These are phyloP conservation scores for Oedothorax gibbosus DNA, from an alignment of 1,140 invertebrate species.

Conservation along the genomic window DNA sequence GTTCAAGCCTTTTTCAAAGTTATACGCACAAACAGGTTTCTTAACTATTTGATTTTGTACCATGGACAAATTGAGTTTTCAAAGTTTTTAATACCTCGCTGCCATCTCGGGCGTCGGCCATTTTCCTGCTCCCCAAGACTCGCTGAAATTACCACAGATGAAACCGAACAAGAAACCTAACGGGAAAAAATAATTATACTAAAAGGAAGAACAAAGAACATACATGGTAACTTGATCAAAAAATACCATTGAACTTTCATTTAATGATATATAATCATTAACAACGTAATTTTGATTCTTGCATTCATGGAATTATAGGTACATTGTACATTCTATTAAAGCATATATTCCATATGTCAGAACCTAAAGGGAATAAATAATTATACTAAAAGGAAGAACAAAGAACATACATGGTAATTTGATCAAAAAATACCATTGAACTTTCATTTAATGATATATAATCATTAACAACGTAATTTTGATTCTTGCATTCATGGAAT, in stretches of 20 bases:
- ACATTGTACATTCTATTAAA: neutral
- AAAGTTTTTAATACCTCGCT: constrained; percentile 71
- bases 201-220: neutral
- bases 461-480: neutral
- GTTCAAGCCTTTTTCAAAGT: too few species aligned
- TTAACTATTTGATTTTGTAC: too few species aligned
- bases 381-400: neutral
- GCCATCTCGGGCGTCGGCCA: constrained; percentile 89
- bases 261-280: neutral
- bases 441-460: neutral
- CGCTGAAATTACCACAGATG: constrained; percentile 77
- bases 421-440: neutral
- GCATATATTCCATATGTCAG: too few species aligned
- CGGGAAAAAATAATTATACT: neutral
- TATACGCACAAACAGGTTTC: too few species aligned
- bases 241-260: neutral
- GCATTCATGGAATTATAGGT: neutral
- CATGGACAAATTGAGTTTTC: too few species aligned
- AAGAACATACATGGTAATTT: neutral
- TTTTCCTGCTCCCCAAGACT: constrained; percentile 79
- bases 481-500: neutral
- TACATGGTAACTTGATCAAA: neutral
- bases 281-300: neutral
- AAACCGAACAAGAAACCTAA: constrained; percentile 83
- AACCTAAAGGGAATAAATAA: constrained; percentile 71